Percentiles rank a stretch among this genome's conserved stretches.
Evolutionary conservation across 2,888 invertebrate genomes (phyloP).

Genomic region (Iphiclides podalirius): DNA sequence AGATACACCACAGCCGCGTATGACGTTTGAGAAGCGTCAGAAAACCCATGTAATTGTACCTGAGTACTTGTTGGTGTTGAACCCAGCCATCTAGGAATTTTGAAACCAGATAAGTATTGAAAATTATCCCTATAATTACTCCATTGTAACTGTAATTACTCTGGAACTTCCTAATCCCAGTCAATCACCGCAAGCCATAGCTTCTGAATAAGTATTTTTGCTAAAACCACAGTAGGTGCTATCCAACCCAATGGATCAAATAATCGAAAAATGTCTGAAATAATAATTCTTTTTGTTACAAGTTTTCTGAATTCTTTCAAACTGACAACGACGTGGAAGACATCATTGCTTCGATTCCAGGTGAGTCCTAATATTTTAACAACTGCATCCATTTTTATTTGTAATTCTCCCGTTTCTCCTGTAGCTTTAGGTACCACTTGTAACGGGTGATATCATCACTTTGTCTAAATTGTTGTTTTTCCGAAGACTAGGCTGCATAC

Average conservation of each 20-base stretch:
- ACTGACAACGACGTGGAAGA: slow-evolving; percentile 32
- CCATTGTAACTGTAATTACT: slow-evolving; percentile 31
- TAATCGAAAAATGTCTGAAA: slow-evolving; percentile 35
- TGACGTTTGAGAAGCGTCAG: slow-evolving; percentile 26
- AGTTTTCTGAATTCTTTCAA: slow-evolving; percentile 24
- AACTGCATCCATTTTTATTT: slow-evolving; percentile 28
- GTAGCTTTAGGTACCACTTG: too few relatives aligned
- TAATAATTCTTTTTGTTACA: too few relatives aligned
- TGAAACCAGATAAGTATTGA: background rate
- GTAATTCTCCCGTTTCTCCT: background rate
- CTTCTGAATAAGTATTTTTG: slow-evolving; percentile 33
- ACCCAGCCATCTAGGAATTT: background rate
- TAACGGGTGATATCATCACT: too few relatives aligned
- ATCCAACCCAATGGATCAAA: slow-evolving; percentile 34
- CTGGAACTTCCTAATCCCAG: slow-evolving; percentile 39
- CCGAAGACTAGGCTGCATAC: too few relatives aligned
- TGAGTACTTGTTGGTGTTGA: too few relatives aligned
- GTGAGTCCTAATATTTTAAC: slow-evolving; percentile 36
- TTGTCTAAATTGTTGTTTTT: too few relatives aligned
- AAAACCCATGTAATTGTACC: slow-evolving; percentile 31
- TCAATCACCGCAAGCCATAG: slow-evolving; percentile 35
- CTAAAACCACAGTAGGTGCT: slow-evolving; percentile 26
- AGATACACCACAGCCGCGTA: slow-evolving; percentile 26
- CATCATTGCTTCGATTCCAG: slow-evolving; percentile 38
- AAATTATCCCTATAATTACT: slow-evolving; percentile 22